Conservation (phyloP, 2,113 vertebrate genomes). For the Prionailurus viverrinus region DNA sequence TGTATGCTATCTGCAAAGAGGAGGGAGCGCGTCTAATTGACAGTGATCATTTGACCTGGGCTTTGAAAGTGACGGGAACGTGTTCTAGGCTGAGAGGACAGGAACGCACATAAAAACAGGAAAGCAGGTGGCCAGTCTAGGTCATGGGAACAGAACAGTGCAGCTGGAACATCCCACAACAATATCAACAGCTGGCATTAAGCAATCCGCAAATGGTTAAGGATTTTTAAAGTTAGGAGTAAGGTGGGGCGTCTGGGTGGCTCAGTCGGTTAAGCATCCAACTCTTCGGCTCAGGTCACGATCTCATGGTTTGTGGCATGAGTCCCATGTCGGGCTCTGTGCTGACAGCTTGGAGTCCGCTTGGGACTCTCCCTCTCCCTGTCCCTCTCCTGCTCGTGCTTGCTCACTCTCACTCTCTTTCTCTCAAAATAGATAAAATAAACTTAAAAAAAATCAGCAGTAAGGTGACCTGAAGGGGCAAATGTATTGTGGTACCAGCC, state of each 20-base stretch:
- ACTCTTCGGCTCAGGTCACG: too few species aligned
- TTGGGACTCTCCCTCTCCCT: too few species aligned
- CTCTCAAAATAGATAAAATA: too few species aligned
- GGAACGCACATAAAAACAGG: rapidly evolving
- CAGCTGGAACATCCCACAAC: not conserved
- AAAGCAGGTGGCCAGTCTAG: not conserved
- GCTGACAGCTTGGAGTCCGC: too few species aligned
- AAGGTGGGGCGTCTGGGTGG: too few species aligned
- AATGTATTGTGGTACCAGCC: too few species aligned
- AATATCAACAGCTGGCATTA: not conserved
- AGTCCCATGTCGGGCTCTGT: too few species aligned
- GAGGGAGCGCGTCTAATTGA: rapidly evolving
- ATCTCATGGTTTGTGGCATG: too few species aligned
- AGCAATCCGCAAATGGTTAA: not conserved
- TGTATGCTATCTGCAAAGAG: not conserved
- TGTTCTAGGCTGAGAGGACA: too few species aligned
- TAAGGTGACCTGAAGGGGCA: not conserved
- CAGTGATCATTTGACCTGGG: not conserved
- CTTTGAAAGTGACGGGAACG: not conserved
- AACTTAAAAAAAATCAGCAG: not conserved
- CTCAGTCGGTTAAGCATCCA: too few species aligned
- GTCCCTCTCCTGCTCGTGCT: too few species aligned
- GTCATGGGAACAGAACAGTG: rapidly evolving
- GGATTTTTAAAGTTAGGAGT: not conserved
- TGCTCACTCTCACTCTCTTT: too few species aligned